Evolutionary conservation across 2,113 vertebrate species (phyloP).

Genomic region (Misgurnus mizolepis): DNA sequence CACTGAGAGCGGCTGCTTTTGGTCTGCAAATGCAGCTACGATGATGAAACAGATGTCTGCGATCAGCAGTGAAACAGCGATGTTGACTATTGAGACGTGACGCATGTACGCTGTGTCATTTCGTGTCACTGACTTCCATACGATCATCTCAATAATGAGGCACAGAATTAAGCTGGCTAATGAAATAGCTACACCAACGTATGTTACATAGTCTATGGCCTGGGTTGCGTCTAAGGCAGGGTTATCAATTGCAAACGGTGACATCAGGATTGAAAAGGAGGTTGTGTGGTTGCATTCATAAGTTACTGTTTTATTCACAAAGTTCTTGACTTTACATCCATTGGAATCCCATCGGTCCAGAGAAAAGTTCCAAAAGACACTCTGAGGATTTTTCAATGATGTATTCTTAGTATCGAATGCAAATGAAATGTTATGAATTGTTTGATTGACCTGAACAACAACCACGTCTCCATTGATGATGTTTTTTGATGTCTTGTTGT

Average conservation of each 20-base stretch:
- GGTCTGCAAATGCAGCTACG: slow-evolving; percentile 55
- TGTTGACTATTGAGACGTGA: slow-evolving; percentile 84
- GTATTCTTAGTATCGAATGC: slow-evolving; percentile 71
- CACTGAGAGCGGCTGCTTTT: slow-evolving; percentile 15
- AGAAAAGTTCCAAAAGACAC: slow-evolving; percentile 80
- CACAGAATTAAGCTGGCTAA: slow-evolving; percentile 79
- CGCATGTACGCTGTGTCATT: slow-evolving; percentile 82
- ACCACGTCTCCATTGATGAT: slow-evolving; percentile 73
- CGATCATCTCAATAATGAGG: slow-evolving; percentile 74
- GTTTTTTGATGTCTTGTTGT: background rate
- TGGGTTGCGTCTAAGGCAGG: background rate
- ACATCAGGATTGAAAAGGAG: slow-evolving; percentile 87
- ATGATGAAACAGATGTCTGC: slow-evolving; percentile 85
- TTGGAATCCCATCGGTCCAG: slow-evolving; percentile 72
- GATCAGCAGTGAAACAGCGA: slow-evolving; percentile 75
- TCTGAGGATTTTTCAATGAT: slow-evolving; percentile 62
- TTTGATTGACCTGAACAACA: slow-evolving; percentile 66
- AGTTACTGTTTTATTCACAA: background rate
- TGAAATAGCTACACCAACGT: slow-evolving; percentile 79
- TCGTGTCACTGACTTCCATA: slow-evolving; percentile 78
- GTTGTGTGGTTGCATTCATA: slow-evolving; percentile 79
- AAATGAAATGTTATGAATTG: slow-evolving; percentile 63
- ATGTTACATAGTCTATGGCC: slow-evolving; percentile 64
- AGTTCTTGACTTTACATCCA: slow-evolving; percentile 54
- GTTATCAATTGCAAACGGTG: slow-evolving; percentile 54